Conservation (phyloP, 2,888 invertebrate species). For the Melanostoma mellinum region DNA sequence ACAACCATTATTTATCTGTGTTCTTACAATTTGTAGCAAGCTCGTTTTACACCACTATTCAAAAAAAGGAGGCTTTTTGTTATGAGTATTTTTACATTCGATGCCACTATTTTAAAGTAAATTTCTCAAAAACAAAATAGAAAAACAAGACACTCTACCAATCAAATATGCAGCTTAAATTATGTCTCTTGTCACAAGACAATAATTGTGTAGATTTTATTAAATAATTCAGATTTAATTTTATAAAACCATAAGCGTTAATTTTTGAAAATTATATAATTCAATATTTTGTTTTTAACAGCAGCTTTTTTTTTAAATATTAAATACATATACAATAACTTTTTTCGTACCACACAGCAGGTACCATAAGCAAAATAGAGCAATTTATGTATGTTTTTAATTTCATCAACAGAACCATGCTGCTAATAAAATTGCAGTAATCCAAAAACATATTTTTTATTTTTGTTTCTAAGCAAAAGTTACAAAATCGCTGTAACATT, state of each 20-base stretch:
- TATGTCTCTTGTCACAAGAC: conserved; percentile 14
- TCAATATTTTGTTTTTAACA: conserved; percentile 40
- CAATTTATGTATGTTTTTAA: conserved; percentile 1
- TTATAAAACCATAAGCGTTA: conserved; percentile 36
- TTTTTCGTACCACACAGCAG: conserved; percentile 65
- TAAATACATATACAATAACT: conserved; percentile 36
- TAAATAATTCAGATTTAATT: conserved; percentile 19
- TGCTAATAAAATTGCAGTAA: conserved; percentile 6
- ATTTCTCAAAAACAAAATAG: too few relatives aligned
- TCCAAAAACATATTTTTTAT: neutral
- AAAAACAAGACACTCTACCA: too few relatives aligned
- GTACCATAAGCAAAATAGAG: conserved; percentile 61
- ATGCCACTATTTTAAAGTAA: too few relatives aligned
- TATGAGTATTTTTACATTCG: too few relatives aligned
- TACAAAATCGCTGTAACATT: neutral
- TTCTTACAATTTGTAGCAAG: too few relatives aligned
- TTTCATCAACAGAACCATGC: conserved; percentile 44
- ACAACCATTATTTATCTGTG: too few relatives aligned
- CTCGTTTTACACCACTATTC: too few relatives aligned
- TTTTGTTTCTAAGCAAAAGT: conserved; percentile 11
- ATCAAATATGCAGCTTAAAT: neutral
- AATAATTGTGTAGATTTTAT: conserved; percentile 38
- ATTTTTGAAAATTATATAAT: conserved; percentile 1
- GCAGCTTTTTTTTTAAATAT: conserved; percentile 36
- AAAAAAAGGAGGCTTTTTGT: too few relatives aligned